phyloP scores from a whole-genome alignment of 2,888 invertebrate species.

The Bombylius major region DNA sequence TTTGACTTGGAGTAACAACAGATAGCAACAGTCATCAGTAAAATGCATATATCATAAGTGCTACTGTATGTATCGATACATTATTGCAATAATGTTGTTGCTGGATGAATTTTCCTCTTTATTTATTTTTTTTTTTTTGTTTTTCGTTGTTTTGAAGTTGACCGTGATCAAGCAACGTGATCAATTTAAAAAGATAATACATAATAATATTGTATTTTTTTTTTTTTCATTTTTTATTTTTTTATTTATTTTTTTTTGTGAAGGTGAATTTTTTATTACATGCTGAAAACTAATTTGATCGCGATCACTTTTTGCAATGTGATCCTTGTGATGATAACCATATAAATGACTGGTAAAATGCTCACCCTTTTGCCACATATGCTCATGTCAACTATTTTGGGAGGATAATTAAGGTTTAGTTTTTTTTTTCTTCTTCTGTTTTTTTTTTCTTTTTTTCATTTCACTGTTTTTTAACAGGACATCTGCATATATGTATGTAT shows the following conservation, averaged over 20 bases:
- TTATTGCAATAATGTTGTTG: no score
- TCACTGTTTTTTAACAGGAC: background rate
- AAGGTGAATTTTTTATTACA: slow-evolving; percentile 6
- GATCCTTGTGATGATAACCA: background rate
- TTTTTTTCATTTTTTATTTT: background rate
- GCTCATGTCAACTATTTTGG: background rate
- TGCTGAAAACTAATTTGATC: background rate
- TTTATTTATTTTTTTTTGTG: background rate
- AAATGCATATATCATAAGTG: no score
- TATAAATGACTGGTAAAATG: no score
- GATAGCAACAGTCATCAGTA: no score
- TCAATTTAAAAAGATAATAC: background rate
- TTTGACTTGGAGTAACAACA: no score
- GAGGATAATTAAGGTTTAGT: background rate
- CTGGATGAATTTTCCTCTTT: no score
- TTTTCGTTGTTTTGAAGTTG: background rate
- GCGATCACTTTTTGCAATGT: background rate
- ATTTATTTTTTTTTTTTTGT: no score
- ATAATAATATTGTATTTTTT: background rate
- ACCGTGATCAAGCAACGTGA: background rate
- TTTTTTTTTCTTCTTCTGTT: background rate
- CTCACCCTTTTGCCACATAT: background rate
- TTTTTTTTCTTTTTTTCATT: no score
- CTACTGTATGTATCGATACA: no score
- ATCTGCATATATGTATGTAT: background rate